Percentiles rank a stretch among this genome's conserved stretches.
These are phyloP conservation scores for Tragulus kanchil DNA, from an alignment of 2,113 vertebrate species.

Conservation along the genomic window DNA sequence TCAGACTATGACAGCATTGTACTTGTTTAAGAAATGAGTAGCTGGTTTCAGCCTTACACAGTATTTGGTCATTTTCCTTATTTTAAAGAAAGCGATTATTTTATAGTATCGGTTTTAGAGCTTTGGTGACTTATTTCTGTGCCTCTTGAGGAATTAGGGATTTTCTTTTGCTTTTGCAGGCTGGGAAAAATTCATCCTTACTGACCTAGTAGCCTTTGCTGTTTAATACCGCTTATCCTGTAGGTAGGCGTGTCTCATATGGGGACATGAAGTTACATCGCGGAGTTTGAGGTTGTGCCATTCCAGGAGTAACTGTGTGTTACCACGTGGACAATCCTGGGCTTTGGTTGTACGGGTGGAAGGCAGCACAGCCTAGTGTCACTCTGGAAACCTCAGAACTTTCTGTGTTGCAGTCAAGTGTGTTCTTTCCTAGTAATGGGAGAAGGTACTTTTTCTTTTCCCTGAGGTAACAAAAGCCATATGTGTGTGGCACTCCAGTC, in stretches of 20 bases:
- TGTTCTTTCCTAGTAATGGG: conserved; percentile 17
- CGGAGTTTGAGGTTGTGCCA: background rate
- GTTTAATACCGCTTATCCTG: background rate
- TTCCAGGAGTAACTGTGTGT: background rate
- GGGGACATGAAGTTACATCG: background rate
- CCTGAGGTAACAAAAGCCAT: background rate
- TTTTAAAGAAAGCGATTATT: conserved; percentile 45
- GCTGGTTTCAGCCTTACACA: background rate
- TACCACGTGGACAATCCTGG: background rate
- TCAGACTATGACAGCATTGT: background rate
- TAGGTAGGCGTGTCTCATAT: background rate
- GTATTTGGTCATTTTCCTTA: background rate
- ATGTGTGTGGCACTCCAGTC: background rate
- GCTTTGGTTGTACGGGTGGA: background rate
- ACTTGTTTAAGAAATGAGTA: background rate
- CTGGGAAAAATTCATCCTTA: conserved; percentile 54
- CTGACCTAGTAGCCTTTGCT: conserved; percentile 1
- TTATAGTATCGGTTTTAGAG: conserved; percentile 5
- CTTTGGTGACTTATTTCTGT: conserved; percentile 31
- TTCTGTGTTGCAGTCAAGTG: background rate
- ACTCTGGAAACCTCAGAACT: background rate
- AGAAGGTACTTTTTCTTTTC: background rate
- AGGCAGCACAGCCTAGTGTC: background rate
- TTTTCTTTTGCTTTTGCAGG: conserved; percentile 26
- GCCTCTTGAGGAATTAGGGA: background rate